Evolutionary conservation across 2,113 vertebrate genomes (phyloP), one percentile per base, ranked within the genome.

Genomic region (Tetrax tetrax): DNA sequence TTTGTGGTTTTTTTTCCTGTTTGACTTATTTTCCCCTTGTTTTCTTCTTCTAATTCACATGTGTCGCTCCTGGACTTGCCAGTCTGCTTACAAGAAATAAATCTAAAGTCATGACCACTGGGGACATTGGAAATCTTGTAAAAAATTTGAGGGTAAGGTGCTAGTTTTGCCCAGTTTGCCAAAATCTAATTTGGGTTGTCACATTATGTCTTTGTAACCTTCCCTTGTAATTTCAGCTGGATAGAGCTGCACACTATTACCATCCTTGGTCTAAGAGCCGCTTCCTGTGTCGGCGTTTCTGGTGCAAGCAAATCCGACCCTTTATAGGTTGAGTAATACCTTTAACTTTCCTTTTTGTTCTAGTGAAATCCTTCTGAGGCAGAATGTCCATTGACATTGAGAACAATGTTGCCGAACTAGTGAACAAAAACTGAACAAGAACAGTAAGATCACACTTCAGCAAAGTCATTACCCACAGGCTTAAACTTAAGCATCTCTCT

Each of bases 151-250:
- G 24, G 9, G 61, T 87, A 60, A 94, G 50, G 61, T 79, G 64
- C 50, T 87, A 86, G 86, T 75, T 97, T 94, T 93, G 69, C 20
- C 74, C n/a, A 72, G 60, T 85, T 96, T 89, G 80, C 80, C 79
- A 81, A 83, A 95, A 94, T 71, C 60, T 92, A 71, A 90, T 93
- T 70, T 94, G 83, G 33, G n/a, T 74, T 88, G 82, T 92, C 85
- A 87, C 70, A 59, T 75, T 78, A 88, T 78, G 56, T 66, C 83
- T 94, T 63, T 81, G 66, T 53, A 96, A 79, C 41, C 68, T 90
- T 80, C n/a, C 54, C 19, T 47, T 91, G 87, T 43, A 93, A 92
- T 92, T 96, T 92, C 80, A 89, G 65, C 47, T 78, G 76, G 79
- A 56, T 23, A 45, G 48, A 77, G 51, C 68, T 80, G 68, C 43